These are phyloP conservation scores for Halcyon chelicuti DNA, from an alignment of 2,797 vertebrate species.

Conservation along the genomic window DNA sequence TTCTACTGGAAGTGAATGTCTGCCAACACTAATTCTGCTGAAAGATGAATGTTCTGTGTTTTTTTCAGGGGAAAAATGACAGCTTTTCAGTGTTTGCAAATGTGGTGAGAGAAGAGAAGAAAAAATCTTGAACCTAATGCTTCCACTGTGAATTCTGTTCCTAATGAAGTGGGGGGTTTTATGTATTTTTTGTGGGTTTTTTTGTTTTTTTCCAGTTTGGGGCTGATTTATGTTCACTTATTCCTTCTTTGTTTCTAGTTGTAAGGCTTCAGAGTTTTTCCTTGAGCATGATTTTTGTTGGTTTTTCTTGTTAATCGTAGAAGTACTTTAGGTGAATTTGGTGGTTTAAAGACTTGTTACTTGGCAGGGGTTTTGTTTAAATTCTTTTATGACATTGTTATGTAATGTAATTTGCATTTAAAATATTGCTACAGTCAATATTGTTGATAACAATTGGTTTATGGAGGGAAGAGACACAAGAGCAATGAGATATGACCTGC, in stretches of 20 bases:
- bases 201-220: not conserved
- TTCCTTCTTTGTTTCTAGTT: not conserved
- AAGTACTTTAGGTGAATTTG: not conserved
- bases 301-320: not conserved
- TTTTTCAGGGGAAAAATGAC: constrained; percentile 14
- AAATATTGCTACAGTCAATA: not conserved
- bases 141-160: not conserved
- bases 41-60: constrained; percentile 4
- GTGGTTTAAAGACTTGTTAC: not conserved
- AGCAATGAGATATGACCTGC: not conserved
- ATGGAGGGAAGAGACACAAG: not conserved
- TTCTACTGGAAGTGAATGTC: constrained; percentile 46
- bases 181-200: not conserved
- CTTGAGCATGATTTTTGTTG: no score
- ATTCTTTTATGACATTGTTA: not conserved
- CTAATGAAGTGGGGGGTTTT: not conserved
- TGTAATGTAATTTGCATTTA: not conserved
- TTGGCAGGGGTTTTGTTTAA: not conserved
- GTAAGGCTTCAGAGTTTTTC: not conserved
- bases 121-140: not conserved
- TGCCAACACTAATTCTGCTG: constrained; percentile 54
- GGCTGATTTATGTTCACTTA: not conserved
- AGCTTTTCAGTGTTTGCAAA: constrained; percentile 47
- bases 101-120: not conserved
- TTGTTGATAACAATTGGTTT: not conserved